Percentiles rank a stretch among this genome's conserved stretches.
Evolutionary conservation across 2,797 vertebrate species (phyloP).

Genomic region (Liasis olivaceus): DNA sequence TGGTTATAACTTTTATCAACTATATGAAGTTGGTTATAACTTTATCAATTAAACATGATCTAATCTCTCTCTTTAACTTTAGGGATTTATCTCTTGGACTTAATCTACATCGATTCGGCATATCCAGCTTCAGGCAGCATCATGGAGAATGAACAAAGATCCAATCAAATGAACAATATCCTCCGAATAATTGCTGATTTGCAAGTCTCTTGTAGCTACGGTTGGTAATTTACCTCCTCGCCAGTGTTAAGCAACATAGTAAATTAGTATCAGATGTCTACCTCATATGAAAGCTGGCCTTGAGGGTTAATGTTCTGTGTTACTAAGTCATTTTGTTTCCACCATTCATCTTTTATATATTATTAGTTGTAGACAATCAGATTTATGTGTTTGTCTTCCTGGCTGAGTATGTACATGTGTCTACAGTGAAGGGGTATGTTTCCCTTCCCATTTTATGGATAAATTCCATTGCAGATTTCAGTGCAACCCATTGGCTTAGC

Average conservation of each 20-base stretch:
- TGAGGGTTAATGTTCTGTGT: rapidly evolving
- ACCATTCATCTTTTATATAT: not conserved
- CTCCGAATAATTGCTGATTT: slow-evolving; percentile 93
- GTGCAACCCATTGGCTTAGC: not conserved
- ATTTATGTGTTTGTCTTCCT: not conserved
- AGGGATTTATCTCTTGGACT: slow-evolving; percentile 96
- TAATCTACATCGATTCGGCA: slow-evolving; percentile 98
- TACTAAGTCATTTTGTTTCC: not conserved
- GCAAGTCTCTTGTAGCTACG: slow-evolving; percentile 93
- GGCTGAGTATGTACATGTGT: not conserved
- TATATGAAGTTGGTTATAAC: not conserved
- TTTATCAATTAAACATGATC: slow-evolving; percentile 25
- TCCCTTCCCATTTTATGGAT: not conserved
- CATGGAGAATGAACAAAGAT: slow-evolving; percentile 94
- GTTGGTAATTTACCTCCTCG: slow-evolving; percentile 71
- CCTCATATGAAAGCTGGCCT: not conserved
- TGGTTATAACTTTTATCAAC: not conserved
- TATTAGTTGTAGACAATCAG: not conserved
- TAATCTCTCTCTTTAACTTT: slow-evolving; percentile 52
- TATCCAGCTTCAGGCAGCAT: slow-evolving; percentile 96
- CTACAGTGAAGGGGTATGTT: not conserved
- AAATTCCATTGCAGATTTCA: not conserved
- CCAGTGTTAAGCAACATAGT: not conserved
- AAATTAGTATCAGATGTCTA: not conserved
- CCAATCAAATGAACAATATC: slow-evolving; percentile 98